Percentiles rank a stretch among this genome's conserved stretches.
Evolutionary conservation across 1,140 invertebrate genomes (phyloP).

Genomic region (Paraescarpia echinospica): DNA sequence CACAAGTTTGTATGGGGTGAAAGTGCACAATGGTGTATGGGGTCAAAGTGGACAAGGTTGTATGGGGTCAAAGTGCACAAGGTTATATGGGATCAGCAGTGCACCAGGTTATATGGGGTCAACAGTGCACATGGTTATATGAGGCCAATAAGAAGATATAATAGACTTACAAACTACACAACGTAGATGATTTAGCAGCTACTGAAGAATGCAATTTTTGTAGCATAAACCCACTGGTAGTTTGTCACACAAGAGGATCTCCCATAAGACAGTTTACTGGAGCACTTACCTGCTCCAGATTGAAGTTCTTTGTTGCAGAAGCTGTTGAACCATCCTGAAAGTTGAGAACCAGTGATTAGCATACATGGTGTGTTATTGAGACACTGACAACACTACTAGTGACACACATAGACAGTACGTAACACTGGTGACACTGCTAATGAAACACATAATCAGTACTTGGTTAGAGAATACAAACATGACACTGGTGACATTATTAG

Average conservation of each 20-base stretch:
- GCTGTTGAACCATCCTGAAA: conserved; percentile 35
- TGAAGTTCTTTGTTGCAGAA: conserved; percentile 49
- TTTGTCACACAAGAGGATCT: neutral
- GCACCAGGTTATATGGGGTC: too few relatives aligned
- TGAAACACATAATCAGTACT: neutral
- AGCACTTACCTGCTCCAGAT: conserved; percentile 48
- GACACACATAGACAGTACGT: neutral
- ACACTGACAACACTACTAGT: too few relatives aligned
- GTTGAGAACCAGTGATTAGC: neutral
- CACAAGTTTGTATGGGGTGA: too few relatives aligned
- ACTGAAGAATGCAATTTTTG: neutral
- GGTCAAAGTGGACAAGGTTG: neutral
- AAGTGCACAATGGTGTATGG: neutral
- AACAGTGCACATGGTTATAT: neutral
- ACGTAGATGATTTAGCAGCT: neutral
- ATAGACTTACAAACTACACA: neutral
- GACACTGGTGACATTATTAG: neutral
- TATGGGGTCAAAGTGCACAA: neutral
- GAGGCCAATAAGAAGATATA: neutral
- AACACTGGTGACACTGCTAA: neutral
- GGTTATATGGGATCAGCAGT: neutral
- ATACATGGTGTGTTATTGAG: neutral
- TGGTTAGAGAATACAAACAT: neutral
- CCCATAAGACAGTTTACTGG: neutral
- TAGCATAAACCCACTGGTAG: neutral